phyloP scores from a whole-genome alignment of 2,888 invertebrate genomes.

The Silvanus unidentatus region DNA sequence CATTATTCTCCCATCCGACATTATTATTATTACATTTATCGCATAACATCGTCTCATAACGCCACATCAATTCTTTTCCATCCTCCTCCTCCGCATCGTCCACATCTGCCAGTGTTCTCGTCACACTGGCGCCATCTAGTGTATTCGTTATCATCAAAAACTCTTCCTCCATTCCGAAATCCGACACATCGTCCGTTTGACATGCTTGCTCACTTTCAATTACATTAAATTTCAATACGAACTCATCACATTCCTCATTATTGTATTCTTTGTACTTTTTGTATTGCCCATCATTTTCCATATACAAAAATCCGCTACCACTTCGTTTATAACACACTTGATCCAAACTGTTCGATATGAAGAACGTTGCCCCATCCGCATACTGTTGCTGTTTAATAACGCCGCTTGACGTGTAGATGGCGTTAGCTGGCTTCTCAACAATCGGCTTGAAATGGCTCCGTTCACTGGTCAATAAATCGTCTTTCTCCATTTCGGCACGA shows the following conservation, averaged over 20 bases:
- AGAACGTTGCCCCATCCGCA: slow-evolving; percentile 69
- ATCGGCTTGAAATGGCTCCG: slow-evolving; percentile 72
- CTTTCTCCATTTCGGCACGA: slow-evolving; percentile 46
- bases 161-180: too few species aligned
- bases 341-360: slow-evolving; percentile 59
- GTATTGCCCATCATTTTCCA: slow-evolving; percentile 49
- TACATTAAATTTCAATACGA: slow-evolving; percentile 66
- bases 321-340: slow-evolving; percentile 60
- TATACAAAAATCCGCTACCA: slow-evolving; percentile 57
- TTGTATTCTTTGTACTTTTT: slow-evolving; percentile 52
- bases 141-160: too few species aligned
- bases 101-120: not conserved
- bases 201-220: slow-evolving; percentile 53
- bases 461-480: slow-evolving; percentile 66
- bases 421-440: slow-evolving; percentile 38
- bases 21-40: slow-evolving; percentile 44
- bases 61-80: slow-evolving; percentile 34
- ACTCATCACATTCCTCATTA: slow-evolving; percentile 34
- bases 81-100: not conserved
- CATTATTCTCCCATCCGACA: slow-evolving; percentile 25
- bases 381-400: slow-evolving; percentile 46
- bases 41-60: slow-evolving; percentile 36
- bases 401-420: slow-evolving; percentile 12
- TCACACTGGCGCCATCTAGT: too few species aligned
- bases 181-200: slow-evolving; percentile 55